These are phyloP conservation scores for Lepus timidus DNA, from an alignment of 2,113 vertebrate species.

Conservation along the genomic window DNA sequence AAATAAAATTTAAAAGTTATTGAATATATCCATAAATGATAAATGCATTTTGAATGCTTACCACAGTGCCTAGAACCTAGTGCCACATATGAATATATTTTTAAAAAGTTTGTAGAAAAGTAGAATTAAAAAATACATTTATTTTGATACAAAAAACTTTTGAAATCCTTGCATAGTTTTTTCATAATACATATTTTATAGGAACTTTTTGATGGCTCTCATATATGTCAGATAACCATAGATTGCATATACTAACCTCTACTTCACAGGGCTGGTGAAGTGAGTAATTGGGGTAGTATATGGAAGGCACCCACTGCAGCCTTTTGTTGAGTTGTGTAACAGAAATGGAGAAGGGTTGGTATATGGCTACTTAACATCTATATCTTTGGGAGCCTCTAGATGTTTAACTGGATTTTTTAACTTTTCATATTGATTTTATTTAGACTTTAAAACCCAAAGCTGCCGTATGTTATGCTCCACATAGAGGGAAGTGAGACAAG, in stretches of 20 bases:
- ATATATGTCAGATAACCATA: neutral
- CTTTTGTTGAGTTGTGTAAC: neutral
- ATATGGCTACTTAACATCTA: neutral
- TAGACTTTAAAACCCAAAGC: slow-evolving; percentile 17
- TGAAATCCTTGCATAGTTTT: too few species aligned
- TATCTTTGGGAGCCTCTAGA: slow-evolving; percentile 2
- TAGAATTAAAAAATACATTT: too few species aligned
- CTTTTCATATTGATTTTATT: neutral
- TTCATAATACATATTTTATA: too few species aligned
- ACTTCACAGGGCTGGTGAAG: neutral
- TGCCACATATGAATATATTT: neutral
- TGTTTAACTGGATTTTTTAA: neutral
- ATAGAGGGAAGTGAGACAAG: slow-evolving; percentile 26
- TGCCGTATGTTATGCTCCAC: neutral
- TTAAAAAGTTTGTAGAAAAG: too few species aligned
- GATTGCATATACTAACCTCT: neutral
- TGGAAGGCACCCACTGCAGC: neutral
- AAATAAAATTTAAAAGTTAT: neutral
- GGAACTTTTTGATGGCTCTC: too few species aligned
- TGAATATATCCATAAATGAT: neutral
- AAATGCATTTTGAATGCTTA: slow-evolving; percentile 20
- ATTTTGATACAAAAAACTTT: too few species aligned
- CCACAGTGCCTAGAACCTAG: neutral
- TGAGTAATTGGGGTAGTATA: neutral
- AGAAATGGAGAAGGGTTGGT: neutral